A percentile compares a stretch with the other conserved stretches of the same genome.
Evolutionary conservation across 2,113 vertebrate genomes (phyloP).

Genomic region (Brachyhypopomus occidentalis): DNA sequence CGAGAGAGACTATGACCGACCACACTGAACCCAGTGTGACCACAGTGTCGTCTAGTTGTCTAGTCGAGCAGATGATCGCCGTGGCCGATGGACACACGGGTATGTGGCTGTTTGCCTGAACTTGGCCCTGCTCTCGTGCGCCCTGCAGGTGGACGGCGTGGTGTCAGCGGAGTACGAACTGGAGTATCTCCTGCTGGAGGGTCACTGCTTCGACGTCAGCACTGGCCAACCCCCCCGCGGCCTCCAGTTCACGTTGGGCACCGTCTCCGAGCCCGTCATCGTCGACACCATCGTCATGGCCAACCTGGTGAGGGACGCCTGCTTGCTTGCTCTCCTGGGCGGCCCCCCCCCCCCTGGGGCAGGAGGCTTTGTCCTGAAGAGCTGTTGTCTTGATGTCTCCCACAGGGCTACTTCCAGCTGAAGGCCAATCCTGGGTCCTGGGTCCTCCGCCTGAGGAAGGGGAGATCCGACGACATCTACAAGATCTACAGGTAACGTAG

Average conservation of each 20-base stretch:
- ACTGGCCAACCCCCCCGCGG: slow-evolving; percentile 95
- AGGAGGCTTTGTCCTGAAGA: background rate
- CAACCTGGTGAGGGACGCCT: slow-evolving; percentile 80
- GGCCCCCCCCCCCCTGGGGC: too few relatives aligned
- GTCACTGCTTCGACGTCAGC: slow-evolving; percentile 96
- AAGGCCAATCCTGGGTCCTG: slow-evolving; percentile 97
- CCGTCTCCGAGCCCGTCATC: slow-evolving; percentile 80
- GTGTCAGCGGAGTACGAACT: slow-evolving; percentile 93
- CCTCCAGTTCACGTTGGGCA: slow-evolving; percentile 94
- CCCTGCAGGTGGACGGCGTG: slow-evolving; percentile 84
- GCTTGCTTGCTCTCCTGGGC: background rate
- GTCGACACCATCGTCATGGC: slow-evolving; percentile 99
- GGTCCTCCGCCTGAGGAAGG: slow-evolving; percentile 90
- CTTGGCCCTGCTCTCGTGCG: background rate
- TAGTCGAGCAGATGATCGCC: too few relatives aligned
- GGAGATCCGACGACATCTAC: slow-evolving; percentile 97
- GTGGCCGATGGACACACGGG: too few relatives aligned
- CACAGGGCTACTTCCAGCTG: slow-evolving; percentile 95
- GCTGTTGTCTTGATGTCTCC: background rate
- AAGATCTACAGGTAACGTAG: slow-evolving; percentile 92
- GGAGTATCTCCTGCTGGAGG: slow-evolving; percentile 92
- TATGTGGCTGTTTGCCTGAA: too few relatives aligned
- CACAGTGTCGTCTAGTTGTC: too few relatives aligned
- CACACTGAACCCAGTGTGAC: too few relatives aligned
- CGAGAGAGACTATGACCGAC: too few relatives aligned